A percentile compares a stretch with the other conserved stretches of the same genome.
Conservation (phyloP, 2,888 invertebrate genomes). For the Archips xylosteana region DNA sequence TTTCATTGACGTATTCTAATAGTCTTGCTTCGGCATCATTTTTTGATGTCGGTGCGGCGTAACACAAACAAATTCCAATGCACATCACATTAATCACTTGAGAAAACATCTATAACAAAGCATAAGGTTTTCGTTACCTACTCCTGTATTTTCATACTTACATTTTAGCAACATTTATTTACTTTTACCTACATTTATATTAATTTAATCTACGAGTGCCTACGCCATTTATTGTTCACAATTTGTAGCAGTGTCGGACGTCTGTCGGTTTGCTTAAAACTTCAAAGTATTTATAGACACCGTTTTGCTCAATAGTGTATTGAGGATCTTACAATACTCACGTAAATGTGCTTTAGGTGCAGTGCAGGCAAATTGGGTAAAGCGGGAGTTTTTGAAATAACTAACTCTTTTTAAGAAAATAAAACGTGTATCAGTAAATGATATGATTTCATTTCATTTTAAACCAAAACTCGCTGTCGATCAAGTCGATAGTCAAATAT, state of each 20-base stretch:
- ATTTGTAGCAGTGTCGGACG: background rate
- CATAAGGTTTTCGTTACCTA: background rate
- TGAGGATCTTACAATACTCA: background rate
- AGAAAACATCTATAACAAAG: background rate
- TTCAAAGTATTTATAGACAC: background rate
- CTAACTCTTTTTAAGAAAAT: no score
- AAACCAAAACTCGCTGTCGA: no score
- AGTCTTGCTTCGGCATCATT: constrained; percentile 4
- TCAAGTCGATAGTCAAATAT: no score
- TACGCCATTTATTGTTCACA: background rate
- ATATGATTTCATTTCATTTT: no score
- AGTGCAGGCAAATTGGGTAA: background rate
- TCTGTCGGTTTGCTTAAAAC: background rate
- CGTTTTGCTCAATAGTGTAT: background rate
- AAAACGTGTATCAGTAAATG: no score
- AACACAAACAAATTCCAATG: background rate
- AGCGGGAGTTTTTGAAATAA: no score
- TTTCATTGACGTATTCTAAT: constrained; percentile 1
- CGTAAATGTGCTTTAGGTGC: background rate
- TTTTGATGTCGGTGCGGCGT: constrained; percentile 1
- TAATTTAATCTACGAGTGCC: background rate
- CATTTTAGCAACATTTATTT: background rate
- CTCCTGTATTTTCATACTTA: background rate
- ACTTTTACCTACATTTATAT: background rate
- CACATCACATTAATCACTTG: background rate